Conservation (phyloP, 2,113 vertebrate genomes). For the Brachyhypopomus occidentalis region DNA sequence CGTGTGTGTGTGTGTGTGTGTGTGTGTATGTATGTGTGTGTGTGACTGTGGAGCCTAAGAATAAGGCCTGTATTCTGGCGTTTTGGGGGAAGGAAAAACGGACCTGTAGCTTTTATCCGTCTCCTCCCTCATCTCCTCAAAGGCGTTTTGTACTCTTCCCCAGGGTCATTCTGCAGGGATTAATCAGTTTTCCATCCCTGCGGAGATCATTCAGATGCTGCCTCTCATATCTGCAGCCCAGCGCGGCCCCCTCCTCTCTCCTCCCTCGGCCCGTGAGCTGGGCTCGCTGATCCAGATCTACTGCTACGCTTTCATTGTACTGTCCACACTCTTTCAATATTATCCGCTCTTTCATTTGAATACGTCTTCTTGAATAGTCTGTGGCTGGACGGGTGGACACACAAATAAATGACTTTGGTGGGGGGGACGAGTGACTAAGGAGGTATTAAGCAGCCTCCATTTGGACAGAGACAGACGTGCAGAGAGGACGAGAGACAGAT, state of each 20-base stretch:
- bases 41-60: background rate
- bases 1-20: background rate
- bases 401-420: background rate
- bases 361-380: background rate
- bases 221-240: constrained; percentile 59
- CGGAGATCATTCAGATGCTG: constrained; percentile 73
- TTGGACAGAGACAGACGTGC: constrained; percentile 13
- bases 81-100: background rate
- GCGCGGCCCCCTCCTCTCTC: background rate
- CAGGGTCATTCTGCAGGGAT: constrained; percentile 69
- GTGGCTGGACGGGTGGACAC: constrained; percentile 28
- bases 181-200: constrained; percentile 75
- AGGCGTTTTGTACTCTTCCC: constrained; percentile 50
- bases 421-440: background rate
- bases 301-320: background rate
- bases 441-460: background rate
- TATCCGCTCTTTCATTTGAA: background rate
- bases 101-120: constrained; percentile 8
- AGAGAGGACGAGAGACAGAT: background rate
- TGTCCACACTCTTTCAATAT: too few relatives aligned
- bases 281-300: background rate
- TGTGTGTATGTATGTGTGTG: background rate
- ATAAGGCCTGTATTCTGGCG: constrained; percentile 12
- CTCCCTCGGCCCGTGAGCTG: too few relatives aligned
- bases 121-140: constrained; percentile 28